Percentiles rank a stretch among this genome's conserved stretches.
These are phyloP conservation scores for Macrosoma leucophasiata DNA, from an alignment of 2,888 invertebrate species.

Conservation along the genomic window DNA sequence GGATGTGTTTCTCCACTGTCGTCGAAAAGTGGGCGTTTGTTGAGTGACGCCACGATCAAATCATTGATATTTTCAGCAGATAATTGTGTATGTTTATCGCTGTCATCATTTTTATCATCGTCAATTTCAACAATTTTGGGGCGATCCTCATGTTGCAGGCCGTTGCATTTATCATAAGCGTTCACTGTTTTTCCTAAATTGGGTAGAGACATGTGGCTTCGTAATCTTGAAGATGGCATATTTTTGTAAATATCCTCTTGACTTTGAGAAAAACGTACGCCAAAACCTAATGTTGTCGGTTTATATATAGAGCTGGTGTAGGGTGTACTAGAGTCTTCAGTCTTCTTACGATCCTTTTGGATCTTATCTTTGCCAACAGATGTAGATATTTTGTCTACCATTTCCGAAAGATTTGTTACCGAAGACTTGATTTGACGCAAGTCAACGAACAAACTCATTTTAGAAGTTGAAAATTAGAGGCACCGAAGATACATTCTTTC, in stretches of 20 bases:
- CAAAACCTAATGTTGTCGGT: slow-evolving; percentile 60
- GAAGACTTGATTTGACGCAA: slow-evolving; percentile 68
- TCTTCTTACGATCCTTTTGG: slow-evolving; percentile 39
- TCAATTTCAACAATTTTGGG: slow-evolving; percentile 60
- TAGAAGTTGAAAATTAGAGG: slow-evolving; percentile 26
- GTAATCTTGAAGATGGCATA: slow-evolving; percentile 62
- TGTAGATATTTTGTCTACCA: slow-evolving; percentile 67
- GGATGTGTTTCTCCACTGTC: slow-evolving; percentile 62
- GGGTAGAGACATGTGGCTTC: slow-evolving; percentile 68
- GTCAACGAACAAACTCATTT: slow-evolving; percentile 70
- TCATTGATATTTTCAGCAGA: slow-evolving; percentile 57
- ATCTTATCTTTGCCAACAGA: slow-evolving; percentile 44
- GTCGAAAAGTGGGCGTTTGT: slow-evolving; percentile 62
- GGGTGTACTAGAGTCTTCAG: slow-evolving; percentile 35
- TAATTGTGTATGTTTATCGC: slow-evolving; percentile 38
- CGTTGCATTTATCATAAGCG: slow-evolving; percentile 42
- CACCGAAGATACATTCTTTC: no score
- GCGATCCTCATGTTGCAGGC: slow-evolving; percentile 35
- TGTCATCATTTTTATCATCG: slow-evolving; percentile 40
- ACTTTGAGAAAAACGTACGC: slow-evolving; percentile 64
- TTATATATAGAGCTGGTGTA: slow-evolving; percentile 51
- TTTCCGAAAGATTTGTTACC: slow-evolving; percentile 64
- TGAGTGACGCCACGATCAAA: slow-evolving; percentile 59
- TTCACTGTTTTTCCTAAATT: slow-evolving; percentile 58
- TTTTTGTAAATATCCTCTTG: slow-evolving; percentile 64